phyloP scores from a whole-genome alignment of 2,888 invertebrate species.

The Ennomos quercinarius region DNA sequence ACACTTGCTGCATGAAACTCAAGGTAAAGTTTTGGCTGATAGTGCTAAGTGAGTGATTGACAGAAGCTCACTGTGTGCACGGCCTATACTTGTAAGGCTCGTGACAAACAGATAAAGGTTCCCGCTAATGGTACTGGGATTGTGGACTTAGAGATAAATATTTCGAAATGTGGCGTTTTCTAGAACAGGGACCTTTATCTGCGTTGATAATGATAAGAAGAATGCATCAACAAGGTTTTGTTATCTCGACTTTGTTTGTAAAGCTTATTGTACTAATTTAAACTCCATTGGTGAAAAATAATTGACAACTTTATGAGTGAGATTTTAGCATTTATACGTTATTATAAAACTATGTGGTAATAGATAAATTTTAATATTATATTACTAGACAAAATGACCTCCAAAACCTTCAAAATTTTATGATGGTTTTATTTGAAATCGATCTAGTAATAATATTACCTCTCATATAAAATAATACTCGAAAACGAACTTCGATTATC shows the following conservation, averaged over 20 bases:
- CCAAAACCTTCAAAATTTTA: too few species aligned
- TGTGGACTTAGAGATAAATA: conserved; percentile 51
- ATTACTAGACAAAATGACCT: too few species aligned
- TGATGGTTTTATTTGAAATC: too few species aligned
- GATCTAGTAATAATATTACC: too few species aligned
- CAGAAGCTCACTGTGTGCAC: conserved; percentile 46
- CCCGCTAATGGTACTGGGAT: conserved; percentile 63
- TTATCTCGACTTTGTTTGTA: neutral
- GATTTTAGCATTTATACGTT: too few species aligned
- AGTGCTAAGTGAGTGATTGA: conserved; percentile 59
- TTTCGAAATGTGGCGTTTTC: conserved; percentile 57
- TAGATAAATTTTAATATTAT: too few species aligned
- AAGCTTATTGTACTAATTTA: too few species aligned
- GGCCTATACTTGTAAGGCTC: conserved; percentile 53
- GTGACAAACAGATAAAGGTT: conserved; percentile 70
- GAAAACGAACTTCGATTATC: neutral
- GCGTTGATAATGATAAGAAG: conserved; percentile 65
- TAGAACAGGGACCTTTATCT: conserved; percentile 55
- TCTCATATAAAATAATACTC: too few species aligned
- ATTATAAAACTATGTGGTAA: too few species aligned
- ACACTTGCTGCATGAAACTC: conserved; percentile 46
- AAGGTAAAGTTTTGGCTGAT: conserved; percentile 28
- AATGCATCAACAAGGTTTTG: conserved; percentile 25
- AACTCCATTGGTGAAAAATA: too few species aligned
- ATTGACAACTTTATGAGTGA: too few species aligned